These are phyloP conservation scores for Probosciger aterrimus DNA, from an alignment of 2,113 vertebrate species.

Conservation along the genomic window DNA sequence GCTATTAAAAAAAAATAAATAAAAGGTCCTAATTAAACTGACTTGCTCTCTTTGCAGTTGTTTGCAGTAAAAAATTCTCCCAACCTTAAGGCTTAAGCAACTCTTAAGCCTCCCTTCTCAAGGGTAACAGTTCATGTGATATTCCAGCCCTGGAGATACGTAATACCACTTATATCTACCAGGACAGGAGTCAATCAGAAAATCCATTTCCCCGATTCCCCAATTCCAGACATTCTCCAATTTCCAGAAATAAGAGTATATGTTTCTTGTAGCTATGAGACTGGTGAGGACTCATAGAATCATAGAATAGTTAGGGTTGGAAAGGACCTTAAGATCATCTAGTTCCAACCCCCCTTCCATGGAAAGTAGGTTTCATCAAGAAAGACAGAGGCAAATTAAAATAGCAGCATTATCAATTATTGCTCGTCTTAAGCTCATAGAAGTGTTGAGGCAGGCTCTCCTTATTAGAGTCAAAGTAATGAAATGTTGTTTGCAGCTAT, in stretches of 20 bases:
- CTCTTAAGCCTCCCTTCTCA: not conserved
- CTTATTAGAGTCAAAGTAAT: not conserved
- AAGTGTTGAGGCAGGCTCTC: not conserved
- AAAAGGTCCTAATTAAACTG: not conserved
- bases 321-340: not conserved
- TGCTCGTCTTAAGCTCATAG: not conserved
- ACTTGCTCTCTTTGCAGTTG: not conserved
- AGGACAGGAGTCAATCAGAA: not conserved
- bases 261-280: not conserved
- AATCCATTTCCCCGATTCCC: not conserved
- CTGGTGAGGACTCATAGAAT: not conserved
- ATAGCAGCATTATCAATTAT: not conserved
- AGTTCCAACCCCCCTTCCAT: not conserved
- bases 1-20: not conserved
- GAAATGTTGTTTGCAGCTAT: not conserved
- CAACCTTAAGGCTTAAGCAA: not conserved
- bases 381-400: not conserved
- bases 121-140: not conserved
- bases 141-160: not conserved
- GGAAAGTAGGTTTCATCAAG: not conserved
- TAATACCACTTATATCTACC: not conserved
- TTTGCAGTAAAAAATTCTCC: not conserved
- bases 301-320: not conserved
- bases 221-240: not conserved
- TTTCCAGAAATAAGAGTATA: not conserved